These are phyloP conservation scores for Acridotheres tristis DNA, from an alignment of 2,797 vertebrate genomes.

Conservation along the genomic window DNA sequence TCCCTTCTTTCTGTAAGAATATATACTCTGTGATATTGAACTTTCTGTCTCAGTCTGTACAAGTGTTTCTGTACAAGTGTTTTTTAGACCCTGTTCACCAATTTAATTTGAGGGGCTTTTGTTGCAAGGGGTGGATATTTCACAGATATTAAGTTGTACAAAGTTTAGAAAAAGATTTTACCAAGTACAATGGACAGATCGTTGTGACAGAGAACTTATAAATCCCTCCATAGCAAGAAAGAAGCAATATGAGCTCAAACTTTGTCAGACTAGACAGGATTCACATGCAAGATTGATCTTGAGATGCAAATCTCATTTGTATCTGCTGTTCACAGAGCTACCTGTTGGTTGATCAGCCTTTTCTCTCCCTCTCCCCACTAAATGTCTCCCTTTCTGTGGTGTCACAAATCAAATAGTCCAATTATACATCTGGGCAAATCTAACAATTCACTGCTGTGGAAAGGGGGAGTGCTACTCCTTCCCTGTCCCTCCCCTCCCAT, in stretches of 20 bases:
- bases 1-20: neutral
- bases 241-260: neutral
- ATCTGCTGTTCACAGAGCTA: neutral
- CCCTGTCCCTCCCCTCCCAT: neutral
- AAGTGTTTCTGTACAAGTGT: neutral
- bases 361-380: neutral
- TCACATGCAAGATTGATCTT: neutral
- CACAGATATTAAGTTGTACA: neutral
- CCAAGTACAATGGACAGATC: neutral
- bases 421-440: neutral
- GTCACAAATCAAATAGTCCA: neutral
- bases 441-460: fast-evolving
- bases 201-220: neutral
- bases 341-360: neutral
- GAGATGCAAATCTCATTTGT: neutral
- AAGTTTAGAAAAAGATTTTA: neutral
- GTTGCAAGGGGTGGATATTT: neutral
- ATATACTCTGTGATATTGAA: neutral
- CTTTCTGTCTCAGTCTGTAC: neutral
- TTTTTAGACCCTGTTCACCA: neutral
- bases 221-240: neutral
- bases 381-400: neutral
- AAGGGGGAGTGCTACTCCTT: neutral
- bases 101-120: neutral
- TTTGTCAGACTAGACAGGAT: neutral